Evolutionary conservation across 2,888 invertebrate species (phyloP), one percentile per base, ranked within the genome.

Genomic region (Corythucha ciliata): DNA sequence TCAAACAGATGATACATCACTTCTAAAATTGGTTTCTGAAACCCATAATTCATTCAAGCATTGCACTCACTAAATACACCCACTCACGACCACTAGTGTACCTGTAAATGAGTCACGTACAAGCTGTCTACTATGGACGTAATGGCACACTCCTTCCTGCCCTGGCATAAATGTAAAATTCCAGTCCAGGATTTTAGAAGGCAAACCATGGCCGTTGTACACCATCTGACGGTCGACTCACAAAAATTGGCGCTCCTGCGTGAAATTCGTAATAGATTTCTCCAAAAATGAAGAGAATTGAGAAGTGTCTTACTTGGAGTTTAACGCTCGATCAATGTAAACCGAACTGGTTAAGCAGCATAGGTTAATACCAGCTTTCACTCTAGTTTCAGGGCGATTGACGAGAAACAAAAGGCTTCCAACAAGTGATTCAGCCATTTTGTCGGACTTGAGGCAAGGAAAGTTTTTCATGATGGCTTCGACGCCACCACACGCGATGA

Each of bases 161-260:
- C 57, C 68, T 83, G 80, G 67, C 89, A 89, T 70, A 90, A 87
- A 69, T 88, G 87, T 53, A 90, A 72, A 57, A 89, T 74, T 48
- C 94, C 94, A 33, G 92, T 82, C 86, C 92, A 96, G 59, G 93
- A 93, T 56, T 91, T 80, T 55, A 94, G 69, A 53, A 88, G 79
- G 56, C 90, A 88, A 42, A 91, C 72, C 54, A 90, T 69, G 3
- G 56, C 56, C 25, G 49, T 55, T 1, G 57, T 57, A 4, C 42
- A 42, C 54, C 54, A 54, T 29, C 52, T 27, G 4, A 55, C 55
- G 2, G 45, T 51, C 18, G 51, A 47, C 22, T 52, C n/a, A n/a
- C n/a, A n/a, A n/a, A n/a, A n/a, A n/a, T n/a, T n/a, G n/a, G n/a
- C n/a, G n/a, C n/a, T n/a, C n/a, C n/a, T n/a, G n/a, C 42, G n/a